Percentiles rank a stretch among this genome's conserved stretches.
Evolutionary conservation across 2,888 invertebrate species (phyloP).

Genomic region (Pteria penguin): DNA sequence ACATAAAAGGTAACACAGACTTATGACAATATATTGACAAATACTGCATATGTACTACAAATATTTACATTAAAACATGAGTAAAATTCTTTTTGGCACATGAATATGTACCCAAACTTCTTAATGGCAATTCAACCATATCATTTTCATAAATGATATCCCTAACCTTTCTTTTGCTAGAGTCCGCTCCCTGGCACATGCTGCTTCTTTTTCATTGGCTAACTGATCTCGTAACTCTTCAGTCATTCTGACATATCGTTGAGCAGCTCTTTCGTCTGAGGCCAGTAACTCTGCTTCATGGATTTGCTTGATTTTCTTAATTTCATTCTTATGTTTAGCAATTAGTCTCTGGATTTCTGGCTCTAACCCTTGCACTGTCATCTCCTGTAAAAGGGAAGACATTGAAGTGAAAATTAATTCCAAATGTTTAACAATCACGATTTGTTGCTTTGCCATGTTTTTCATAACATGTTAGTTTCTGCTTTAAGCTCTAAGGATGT

Average conservation of each 20-base stretch:
- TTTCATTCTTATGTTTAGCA: constrained; percentile 79
- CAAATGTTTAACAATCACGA: too few species aligned
- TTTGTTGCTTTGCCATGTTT: too few species aligned
- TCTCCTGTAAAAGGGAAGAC: constrained; percentile 78
- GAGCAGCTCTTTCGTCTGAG: constrained; percentile 79
- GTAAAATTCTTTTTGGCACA: too few species aligned
- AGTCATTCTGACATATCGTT: constrained; percentile 78
- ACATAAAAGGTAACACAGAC: too few species aligned
- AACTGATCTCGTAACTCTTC: constrained; percentile 80
- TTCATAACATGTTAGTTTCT: too few species aligned
- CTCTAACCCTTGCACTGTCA: constrained; percentile 80
- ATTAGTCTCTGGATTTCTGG: constrained; percentile 80
- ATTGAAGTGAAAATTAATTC: too few species aligned
- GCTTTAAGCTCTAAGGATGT: too few species aligned
- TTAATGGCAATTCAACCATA: too few species aligned
- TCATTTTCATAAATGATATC: too few species aligned
- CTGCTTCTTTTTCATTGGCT: constrained; percentile 79
- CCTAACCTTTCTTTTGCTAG: constrained; percentile 77
- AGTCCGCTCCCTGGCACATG: constrained; percentile 78
- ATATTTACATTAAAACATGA: neutral
- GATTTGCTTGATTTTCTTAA: constrained; percentile 78
- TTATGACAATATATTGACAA: too few species aligned
- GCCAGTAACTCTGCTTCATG: constrained; percentile 79
- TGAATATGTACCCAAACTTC: too few species aligned
- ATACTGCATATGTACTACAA: too few species aligned